Evolutionary conservation across 2,888 invertebrate species (phyloP).

Genomic region (Aelia acuminata): DNA sequence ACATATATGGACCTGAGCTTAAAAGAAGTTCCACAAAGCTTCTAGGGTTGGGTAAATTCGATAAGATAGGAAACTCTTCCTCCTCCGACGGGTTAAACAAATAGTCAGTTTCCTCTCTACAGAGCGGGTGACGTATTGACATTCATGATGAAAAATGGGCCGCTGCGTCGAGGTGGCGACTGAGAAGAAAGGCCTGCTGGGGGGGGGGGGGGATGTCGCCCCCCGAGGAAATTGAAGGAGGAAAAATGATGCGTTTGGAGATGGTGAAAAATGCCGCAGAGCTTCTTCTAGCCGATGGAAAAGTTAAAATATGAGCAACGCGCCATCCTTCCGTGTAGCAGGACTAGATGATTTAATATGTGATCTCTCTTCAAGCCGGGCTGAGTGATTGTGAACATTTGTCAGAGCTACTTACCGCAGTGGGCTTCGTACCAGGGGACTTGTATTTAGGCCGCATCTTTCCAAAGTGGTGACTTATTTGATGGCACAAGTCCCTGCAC

Average conservation of each 20-base stretch:
- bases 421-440: not conserved
- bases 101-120: conserved; percentile 40
- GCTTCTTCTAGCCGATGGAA: not conserved
- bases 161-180: not conserved
- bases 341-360: conserved; percentile 48
- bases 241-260: conserved; percentile 53
- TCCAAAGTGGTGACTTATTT: not conserved
- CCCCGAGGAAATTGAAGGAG: conserved; percentile 30
- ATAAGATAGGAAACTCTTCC: conserved; percentile 4
- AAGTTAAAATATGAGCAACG: conserved; percentile 37
- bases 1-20: not conserved
- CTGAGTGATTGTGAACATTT: conserved; percentile 9
- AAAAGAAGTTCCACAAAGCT: conserved; percentile 8
- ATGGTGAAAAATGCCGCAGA: conserved; percentile 46
- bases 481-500: not conserved
- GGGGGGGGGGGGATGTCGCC: not conserved
- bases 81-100: conserved; percentile 53
- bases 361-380: not conserved
- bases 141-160: conserved; percentile 56
- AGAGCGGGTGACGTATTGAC: conserved; percentile 55
- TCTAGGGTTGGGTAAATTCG: not conserved
- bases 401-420: not conserved
- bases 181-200: not conserved
- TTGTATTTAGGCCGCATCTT: not conserved
- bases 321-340: not conserved